Percentiles rank a stretch among this genome's conserved stretches.
Evolutionary conservation across 2,888 invertebrate species (phyloP).

Genomic region (Emmelina monodactyla): DNA sequence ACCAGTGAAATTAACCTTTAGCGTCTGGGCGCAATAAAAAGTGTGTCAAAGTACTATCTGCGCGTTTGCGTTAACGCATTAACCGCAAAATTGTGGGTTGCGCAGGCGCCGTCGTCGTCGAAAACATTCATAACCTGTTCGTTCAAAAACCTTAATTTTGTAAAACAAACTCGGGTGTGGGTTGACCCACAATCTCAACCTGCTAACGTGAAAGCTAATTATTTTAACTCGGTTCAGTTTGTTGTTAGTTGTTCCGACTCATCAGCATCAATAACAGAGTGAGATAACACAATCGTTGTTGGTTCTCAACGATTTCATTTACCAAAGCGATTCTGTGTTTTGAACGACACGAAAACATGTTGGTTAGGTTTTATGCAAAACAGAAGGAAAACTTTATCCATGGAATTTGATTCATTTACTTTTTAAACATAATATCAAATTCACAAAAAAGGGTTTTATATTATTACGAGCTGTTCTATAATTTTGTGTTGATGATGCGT

Average conservation of each 20-base stretch:
- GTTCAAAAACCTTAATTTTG: slow-evolving; percentile 40
- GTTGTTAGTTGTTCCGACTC: slow-evolving; percentile 5
- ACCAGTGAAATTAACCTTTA: slow-evolving; percentile 20
- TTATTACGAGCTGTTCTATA: too few relatives aligned
- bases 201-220: slow-evolving; percentile 38
- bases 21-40: slow-evolving; percentile 26
- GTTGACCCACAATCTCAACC: slow-evolving; percentile 35
- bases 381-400: too few relatives aligned
- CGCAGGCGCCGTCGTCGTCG: slow-evolving; percentile 30
- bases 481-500: too few relatives aligned
- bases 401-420: too few relatives aligned
- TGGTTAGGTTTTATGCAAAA: too few relatives aligned
- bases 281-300: too few relatives aligned
- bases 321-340: too few relatives aligned
- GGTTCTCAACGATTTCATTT: too few relatives aligned
- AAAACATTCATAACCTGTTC: slow-evolving; percentile 44
- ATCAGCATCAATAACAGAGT: background rate
- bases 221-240: slow-evolving; percentile 14
- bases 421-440: too few relatives aligned
- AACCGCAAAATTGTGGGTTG: slow-evolving; percentile 40
- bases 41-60: slow-evolving; percentile 53
- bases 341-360: too few relatives aligned
- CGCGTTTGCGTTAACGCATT: slow-evolving; percentile 37
- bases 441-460: too few relatives aligned
- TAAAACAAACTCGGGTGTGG: slow-evolving; percentile 38